These are phyloP conservation scores for Cryptosula pallasiana DNA, from an alignment of 2,888 invertebrate genomes.

Conservation along the genomic window DNA sequence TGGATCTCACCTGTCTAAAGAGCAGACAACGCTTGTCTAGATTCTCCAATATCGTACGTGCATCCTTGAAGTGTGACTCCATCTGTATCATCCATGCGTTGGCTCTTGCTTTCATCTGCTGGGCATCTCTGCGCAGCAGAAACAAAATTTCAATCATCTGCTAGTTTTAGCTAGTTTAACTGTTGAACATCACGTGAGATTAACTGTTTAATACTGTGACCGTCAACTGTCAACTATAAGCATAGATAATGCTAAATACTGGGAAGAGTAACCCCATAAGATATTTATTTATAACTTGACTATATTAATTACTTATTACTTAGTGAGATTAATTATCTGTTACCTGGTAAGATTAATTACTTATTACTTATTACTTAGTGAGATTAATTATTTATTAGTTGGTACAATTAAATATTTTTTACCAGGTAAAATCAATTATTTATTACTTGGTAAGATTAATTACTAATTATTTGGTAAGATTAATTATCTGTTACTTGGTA, in stretches of 20 bases:
- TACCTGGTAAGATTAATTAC: too few species aligned
- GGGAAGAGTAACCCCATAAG: too few species aligned
- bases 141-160: background rate
- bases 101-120: constrained; percentile 57
- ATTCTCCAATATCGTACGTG: constrained; percentile 55
- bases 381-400: too few species aligned
- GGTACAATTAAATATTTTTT: too few species aligned
- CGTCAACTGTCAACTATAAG: background rate
- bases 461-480: too few species aligned
- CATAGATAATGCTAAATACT: too few species aligned
- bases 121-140: constrained; percentile 59
- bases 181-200: background rate
- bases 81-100: constrained; percentile 63
- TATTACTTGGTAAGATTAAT: constrained; percentile 57
- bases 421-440: too few species aligned
- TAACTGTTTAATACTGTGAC: background rate
- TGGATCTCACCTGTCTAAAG: constrained; percentile 60
- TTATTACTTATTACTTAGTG: too few species aligned
- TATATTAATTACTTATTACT: too few species aligned
- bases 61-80: constrained; percentile 53
- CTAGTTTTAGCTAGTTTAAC: background rate
- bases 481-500: too few species aligned
- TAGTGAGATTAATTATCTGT: too few species aligned
- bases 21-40: constrained; percentile 57
- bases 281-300: too few species aligned